Evolutionary conservation across 2,888 invertebrate species (phyloP).

Genomic region (Tipula confusa): DNA sequence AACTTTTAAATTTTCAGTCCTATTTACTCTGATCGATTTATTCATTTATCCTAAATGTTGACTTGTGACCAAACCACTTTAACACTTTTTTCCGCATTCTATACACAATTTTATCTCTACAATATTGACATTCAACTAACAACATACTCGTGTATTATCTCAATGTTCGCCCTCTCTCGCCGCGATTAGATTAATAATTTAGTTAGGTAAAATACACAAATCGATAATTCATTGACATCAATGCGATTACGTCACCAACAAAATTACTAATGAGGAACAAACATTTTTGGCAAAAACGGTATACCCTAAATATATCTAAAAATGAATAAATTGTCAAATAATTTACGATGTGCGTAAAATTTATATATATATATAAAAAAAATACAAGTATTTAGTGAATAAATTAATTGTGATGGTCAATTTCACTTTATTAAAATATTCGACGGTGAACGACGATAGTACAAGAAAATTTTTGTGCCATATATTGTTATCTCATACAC

Average conservation of each 20-base stretch:
- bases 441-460: no score
- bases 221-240: constrained; percentile 3
- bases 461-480: neutral
- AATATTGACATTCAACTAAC: neutral
- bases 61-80: neutral
- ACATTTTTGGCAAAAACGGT: neutral
- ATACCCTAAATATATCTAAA: neutral
- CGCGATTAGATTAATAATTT: neutral
- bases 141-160: neutral
- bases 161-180: neutral
- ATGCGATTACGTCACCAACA: neutral
- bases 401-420: neutral
- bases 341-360: neutral
- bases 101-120: neutral
- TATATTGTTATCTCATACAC: neutral
- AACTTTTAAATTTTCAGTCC: no score
- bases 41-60: neutral
- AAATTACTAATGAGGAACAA: neutral
- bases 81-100: neutral
- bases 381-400: neutral
- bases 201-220: neutral
- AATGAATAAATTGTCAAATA: neutral
- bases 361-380: no score
- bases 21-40: no score
- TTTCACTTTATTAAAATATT: constrained; percentile 8